Conservation (phyloP, 1,140 invertebrate genomes). For the Helicorthomorpha holstii region DNA sequence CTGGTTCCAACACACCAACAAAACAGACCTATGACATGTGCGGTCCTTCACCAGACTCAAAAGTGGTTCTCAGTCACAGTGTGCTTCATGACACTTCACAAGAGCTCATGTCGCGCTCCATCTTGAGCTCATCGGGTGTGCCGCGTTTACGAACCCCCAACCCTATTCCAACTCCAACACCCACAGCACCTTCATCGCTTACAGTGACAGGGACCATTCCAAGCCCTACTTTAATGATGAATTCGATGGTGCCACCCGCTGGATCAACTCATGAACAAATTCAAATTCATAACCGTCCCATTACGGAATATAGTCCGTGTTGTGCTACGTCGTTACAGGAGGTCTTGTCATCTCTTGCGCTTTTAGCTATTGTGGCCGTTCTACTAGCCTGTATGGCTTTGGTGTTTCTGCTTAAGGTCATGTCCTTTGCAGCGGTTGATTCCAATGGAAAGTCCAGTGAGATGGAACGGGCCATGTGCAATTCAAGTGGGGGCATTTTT, state of each 20-base stretch:
- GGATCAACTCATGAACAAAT: neutral
- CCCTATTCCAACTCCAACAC: neutral
- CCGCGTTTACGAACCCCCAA: neutral
- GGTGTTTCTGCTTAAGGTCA: slow-evolving; percentile 68
- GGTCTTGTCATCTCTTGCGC: slow-evolving; percentile 63
- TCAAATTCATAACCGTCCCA: neutral
- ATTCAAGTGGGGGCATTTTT: slow-evolving; percentile 27
- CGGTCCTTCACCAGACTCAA: too few relatives aligned
- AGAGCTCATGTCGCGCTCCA: neutral
- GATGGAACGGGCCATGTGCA: slow-evolving; percentile 32
- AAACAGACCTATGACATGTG: too few relatives aligned
- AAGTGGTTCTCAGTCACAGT: too few relatives aligned
- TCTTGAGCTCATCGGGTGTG: neutral
- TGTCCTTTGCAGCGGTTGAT: slow-evolving; percentile 31
- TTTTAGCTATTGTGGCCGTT: slow-evolving; percentile 67
- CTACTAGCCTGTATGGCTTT: slow-evolving; percentile 62
- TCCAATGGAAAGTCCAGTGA: slow-evolving; percentile 17
- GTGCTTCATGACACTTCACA: neutral
- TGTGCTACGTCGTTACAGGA: slow-evolving; percentile 24
- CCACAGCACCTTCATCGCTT: neutral
- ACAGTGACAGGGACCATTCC: neutral
- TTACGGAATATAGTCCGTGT: neutral
- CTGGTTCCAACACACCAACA: too few relatives aligned
- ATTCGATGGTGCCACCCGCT: neutral
- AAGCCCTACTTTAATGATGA: neutral